Evolutionary conservation across 2,113 vertebrate species (phyloP).

Genomic region (Ailuropoda melanoleuca): DNA sequence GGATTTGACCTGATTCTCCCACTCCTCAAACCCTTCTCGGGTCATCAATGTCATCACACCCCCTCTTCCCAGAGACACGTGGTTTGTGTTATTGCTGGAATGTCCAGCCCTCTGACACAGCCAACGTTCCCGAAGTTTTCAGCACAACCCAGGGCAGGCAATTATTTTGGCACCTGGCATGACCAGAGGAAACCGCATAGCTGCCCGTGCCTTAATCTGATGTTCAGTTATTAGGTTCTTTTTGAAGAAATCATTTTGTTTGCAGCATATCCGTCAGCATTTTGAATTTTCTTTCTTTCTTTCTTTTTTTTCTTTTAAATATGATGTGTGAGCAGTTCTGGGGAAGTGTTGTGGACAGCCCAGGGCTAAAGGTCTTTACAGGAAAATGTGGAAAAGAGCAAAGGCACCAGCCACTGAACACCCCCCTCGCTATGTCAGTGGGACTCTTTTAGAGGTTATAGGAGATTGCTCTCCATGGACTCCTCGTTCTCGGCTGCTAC

Average conservation of each 20-base stretch:
- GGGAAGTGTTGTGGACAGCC: conserved; percentile 33
- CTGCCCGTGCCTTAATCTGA: conserved; percentile 74
- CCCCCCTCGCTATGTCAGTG: neutral
- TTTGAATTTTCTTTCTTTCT: conserved; percentile 19
- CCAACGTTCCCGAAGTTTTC: conserved; percentile 71
- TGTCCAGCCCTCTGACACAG: conserved; percentile 61
- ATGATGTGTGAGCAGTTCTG: conserved; percentile 51
- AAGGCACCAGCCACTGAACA: fast-evolving
- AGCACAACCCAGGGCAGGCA: conserved; percentile 61
- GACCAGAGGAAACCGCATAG: conserved; percentile 56
- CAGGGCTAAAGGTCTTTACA: conserved; percentile 25
- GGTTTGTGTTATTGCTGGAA: neutral
- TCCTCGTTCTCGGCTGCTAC: conserved; percentile 55
- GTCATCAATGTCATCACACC: neutral
- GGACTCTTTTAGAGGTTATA: conserved; percentile 55
- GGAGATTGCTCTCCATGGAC: conserved; percentile 55
- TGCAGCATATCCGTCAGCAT: conserved; percentile 70
- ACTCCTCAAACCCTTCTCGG: neutral
- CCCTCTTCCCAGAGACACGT: conserved; percentile 50
- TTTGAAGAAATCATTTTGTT: conserved; percentile 78
- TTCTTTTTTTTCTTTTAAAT: neutral
- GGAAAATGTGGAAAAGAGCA: neutral
- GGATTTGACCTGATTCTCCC: neutral
- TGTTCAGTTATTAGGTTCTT: conserved; percentile 80
- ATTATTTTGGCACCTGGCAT: conserved; percentile 72